Base-by-base conservation (phyloP, 2,888 invertebrate species). In the Drosophila histrio region DNA sequence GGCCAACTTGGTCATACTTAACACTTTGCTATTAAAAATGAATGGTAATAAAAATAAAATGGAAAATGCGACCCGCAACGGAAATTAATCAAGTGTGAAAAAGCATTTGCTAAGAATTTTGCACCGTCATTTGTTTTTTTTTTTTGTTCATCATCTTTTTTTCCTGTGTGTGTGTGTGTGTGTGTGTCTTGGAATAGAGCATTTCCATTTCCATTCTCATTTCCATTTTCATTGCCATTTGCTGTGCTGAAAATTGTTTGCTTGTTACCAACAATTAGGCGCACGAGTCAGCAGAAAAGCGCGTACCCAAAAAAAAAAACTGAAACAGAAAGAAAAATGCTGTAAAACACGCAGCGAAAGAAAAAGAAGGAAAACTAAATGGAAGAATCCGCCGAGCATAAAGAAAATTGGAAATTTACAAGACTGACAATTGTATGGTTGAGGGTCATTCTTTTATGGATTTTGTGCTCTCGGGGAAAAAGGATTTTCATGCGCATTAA, bases 61-160 rank as follows among this genome's bases (percentile, higher is more conserved):
- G 47, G 39, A 49, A 15, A 39, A 19, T 15, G 44, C 62, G 26
- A 54, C 50, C 28, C 61, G 39, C 64, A 70, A 56, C 59, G 53
- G 69, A 72, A 83, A 83, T 83, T 83, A 86, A 83, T 83, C 86
- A 86, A 83, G 86, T 73, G 70, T 76, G 69, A 80, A 86, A 86
- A 86, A 80, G 69, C 70, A 60, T 73, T 86, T 64, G 65, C 80
- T 73, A 76, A 76, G 80, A 80, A 67, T 78, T 85, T 53, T 64
- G 67, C 68, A 73, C 68, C 70, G 78, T 83, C 86, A 79, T 64
- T 74, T 49, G 47, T 66, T 75, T 79, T 64, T 44, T 54, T 34
- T 58, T 47, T 30, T 58, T 54, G n/a, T 52, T 57, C 62, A 13
- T 47, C 53, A 22, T 28, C 38, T 38, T 36, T 44, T 22, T n/a